Conservation (phyloP, 1,140 invertebrate species). For the Platyscapa corneri region DNA sequence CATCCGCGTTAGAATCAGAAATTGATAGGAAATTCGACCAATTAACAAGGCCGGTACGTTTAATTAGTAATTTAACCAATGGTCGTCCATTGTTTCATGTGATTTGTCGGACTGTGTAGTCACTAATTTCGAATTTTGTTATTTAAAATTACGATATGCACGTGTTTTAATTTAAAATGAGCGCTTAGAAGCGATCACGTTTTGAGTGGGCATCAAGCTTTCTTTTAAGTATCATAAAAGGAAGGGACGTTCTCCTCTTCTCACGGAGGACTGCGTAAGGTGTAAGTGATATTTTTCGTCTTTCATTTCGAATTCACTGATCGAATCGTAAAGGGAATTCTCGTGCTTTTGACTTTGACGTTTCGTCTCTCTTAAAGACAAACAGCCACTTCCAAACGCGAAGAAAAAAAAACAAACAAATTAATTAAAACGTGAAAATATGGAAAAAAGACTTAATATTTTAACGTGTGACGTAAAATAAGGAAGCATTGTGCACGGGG, state of each 20-base stretch:
- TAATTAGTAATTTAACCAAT: conserved; percentile 24
- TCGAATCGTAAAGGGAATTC: conserved; percentile 16
- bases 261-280: not conserved
- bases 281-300: conserved; percentile 45
- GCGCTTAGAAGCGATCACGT: not conserved
- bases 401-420: conserved; percentile 2
- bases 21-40: conserved; percentile 5
- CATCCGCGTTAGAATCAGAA: conserved; percentile 21
- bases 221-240: not conserved
- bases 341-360: conserved; percentile 29
- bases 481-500: conserved; percentile 7
- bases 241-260: not conserved
- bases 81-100: conserved; percentile 9
- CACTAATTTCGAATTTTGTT: conserved; percentile 33
- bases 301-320: conserved; percentile 44
- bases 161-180: not conserved
- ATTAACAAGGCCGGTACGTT: not conserved
- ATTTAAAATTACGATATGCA: conserved; percentile 1
- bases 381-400: conserved; percentile 23
- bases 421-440: conserved; percentile 17
- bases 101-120: conserved; percentile 17
- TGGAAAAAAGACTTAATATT: conserved; percentile 34
- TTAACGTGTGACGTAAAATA: conserved; percentile 39
- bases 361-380: conserved; percentile 30
- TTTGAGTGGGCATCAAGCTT: not conserved